Evolutionary conservation across 2,113 vertebrate genomes (phyloP).

Genomic region (Myodes glareolus): DNA sequence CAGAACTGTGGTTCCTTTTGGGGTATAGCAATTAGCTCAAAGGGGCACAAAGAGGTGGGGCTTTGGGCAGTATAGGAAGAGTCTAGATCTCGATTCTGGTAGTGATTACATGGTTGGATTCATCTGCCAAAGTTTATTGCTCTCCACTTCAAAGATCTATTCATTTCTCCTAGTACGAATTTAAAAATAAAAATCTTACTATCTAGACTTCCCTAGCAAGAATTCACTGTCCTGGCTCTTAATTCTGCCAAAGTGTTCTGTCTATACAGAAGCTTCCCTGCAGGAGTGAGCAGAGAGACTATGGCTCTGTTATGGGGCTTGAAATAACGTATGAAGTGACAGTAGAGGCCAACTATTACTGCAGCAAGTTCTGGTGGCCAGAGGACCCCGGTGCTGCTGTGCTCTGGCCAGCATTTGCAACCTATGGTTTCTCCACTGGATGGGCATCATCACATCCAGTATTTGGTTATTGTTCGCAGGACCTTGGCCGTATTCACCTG

Average conservation of each 20-base stretch:
- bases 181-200: slow-evolving; percentile 48
- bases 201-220: not conserved
- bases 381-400: not conserved
- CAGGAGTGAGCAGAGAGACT: not conserved
- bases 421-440: not conserved
- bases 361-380: not conserved
- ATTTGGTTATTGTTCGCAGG: not conserved
- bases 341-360: not conserved
- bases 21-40: not conserved
- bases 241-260: not conserved
- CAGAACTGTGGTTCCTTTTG: not conserved
- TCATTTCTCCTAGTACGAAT: not conserved
- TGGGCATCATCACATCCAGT: not conserved
- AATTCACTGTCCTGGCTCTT: not conserved
- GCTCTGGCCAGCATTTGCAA: not conserved
- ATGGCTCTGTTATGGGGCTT: not conserved
- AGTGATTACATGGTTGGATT: not conserved
- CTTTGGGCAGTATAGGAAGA: not conserved
- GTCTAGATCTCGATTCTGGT: not conserved
- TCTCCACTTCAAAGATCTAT: not conserved
- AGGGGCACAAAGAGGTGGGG: not conserved
- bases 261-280: not conserved
- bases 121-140: not conserved
- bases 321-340: not conserved
- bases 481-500: not conserved